Evolutionary conservation across 2,113 vertebrate species (phyloP), one percentile per base, ranked within the genome.

Genomic region (Phodopus roborovskii): DNA sequence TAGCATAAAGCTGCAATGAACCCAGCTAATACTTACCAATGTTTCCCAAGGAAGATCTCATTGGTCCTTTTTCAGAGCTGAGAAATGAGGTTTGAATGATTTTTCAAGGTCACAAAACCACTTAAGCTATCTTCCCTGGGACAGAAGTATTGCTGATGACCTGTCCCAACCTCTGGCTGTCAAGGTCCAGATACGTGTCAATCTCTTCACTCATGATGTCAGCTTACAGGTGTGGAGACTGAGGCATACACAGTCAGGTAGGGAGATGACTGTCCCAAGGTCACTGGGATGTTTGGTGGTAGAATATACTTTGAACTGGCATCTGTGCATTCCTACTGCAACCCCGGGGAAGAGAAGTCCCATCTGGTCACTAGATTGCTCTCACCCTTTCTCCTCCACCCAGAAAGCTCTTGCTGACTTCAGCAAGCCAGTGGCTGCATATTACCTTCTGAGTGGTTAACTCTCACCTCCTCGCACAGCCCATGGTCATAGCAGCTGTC

Each of bases 51-150:
- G 53, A 92, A 88, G 70, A 58, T 45, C 60, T 71, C 71, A 1
- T 16, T 64, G 48, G 66, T 84, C 64, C 66, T 64, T 77, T 74
- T 94, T 93, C 19, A 62, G 53, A 82, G 68, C 92, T 81, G 53
- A 97, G 60, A 95, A 81, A 90, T 1, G 50, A 95, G 81, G 82
- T 22, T 42, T 74, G 62, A 82, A 50, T 89, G 73, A 92, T 98
- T 97, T 88, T 36, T 53, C 96, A 96, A 98, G 96, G 97, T 97
- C 97, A 94, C 39, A 58, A 94, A 94, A 62, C 42, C 64, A 81
- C 70, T 77, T 42, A 42, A 28, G 75, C 83, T 88, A 30, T 89
- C 87, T 91, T 95, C 87, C 75, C 75, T 42, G 75, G 74, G 78
- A 22, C 73, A 88, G 74, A 28, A 87, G 39, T 84, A 20, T 45